Percentiles rank a stretch among this genome's conserved stretches.
Conservation (phyloP, 2,797 vertebrate species). For the Anisognathus igniventris region DNA sequence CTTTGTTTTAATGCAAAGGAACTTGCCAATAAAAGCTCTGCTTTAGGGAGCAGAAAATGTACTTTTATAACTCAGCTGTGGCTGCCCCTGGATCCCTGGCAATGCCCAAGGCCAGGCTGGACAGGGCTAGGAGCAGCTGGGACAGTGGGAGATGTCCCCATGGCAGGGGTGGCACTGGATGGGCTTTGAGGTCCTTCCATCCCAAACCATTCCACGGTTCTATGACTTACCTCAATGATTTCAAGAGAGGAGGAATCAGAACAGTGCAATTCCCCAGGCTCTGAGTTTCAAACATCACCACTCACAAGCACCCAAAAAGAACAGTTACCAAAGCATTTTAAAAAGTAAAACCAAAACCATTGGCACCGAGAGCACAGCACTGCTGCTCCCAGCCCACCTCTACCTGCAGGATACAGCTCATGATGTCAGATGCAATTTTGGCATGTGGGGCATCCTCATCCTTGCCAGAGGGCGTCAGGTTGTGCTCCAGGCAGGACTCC, state of each 20-base stretch:
- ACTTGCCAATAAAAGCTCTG: background rate
- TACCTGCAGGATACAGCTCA: constrained; percentile 95
- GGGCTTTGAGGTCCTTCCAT: fast-evolving
- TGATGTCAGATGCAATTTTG: constrained; percentile 96
- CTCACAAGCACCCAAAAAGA: background rate
- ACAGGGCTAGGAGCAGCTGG: background rate
- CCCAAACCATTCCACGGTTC: background rate
- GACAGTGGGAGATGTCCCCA: background rate
- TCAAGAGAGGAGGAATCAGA: background rate
- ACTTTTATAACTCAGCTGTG: background rate
- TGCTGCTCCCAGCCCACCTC: background rate
- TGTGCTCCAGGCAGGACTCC: constrained; percentile 93
- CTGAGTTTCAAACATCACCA: background rate
- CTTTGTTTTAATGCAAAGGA: background rate
- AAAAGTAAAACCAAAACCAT: fast-evolving
- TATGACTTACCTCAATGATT: fast-evolving
- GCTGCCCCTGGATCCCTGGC: background rate
- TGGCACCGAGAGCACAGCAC: fast-evolving
- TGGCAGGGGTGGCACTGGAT: fast-evolving
- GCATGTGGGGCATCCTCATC: constrained; percentile 91
- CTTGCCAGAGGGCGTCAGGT: constrained; percentile 82
- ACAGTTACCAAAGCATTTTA: background rate
- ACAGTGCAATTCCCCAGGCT: background rate
- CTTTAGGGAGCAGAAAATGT: background rate
- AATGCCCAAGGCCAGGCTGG: background rate